phyloP scores from a whole-genome alignment of 2,888 invertebrate genomes.

The Stenoptilia bipunctidactyla region DNA sequence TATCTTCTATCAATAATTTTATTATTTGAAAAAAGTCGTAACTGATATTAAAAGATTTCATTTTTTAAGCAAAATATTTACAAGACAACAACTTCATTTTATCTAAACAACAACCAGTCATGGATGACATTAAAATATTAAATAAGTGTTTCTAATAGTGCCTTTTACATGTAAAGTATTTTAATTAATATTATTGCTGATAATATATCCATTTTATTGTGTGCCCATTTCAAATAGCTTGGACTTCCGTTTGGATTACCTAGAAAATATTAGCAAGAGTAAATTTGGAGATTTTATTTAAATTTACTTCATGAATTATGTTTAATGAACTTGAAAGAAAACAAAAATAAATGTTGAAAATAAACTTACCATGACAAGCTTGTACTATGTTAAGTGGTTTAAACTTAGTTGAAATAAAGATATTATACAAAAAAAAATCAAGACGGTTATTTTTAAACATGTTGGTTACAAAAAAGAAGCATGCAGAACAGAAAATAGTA shows the following conservation, averaged over 20 bases:
- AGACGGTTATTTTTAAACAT: slow-evolving; percentile 5
- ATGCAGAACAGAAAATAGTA: slow-evolving; percentile 7
- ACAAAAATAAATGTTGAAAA: slow-evolving; percentile 23
- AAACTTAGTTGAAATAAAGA: slow-evolving; percentile 7
- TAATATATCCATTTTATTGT: slow-evolving; percentile 47
- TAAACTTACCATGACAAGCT: slow-evolving; percentile 44
- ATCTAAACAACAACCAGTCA: slow-evolving; percentile 57
- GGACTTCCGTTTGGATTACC: slow-evolving; percentile 69
- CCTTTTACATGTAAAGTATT: slow-evolving; percentile 23
- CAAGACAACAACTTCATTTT: slow-evolving; percentile 56
- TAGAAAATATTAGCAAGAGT: slow-evolving; percentile 53
- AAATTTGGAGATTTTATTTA: slow-evolving; percentile 36
- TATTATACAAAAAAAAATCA: slow-evolving; percentile 10
- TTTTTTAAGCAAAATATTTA: slow-evolving; percentile 32
- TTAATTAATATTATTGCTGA: slow-evolving; percentile 36
- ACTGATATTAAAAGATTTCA: slow-evolving; percentile 13
- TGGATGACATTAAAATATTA: slow-evolving; percentile 39
- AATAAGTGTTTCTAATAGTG: slow-evolving; percentile 20
- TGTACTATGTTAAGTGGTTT: too few species aligned
- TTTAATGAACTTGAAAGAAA: slow-evolving; percentile 23
- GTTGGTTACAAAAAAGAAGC: slow-evolving; percentile 11
- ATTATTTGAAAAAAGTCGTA: slow-evolving; percentile 1
- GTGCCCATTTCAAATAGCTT: slow-evolving; percentile 53
- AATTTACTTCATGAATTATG: slow-evolving; percentile 2
- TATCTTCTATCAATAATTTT: not conserved